A percentile compares a stretch with the other conserved stretches of the same genome.
phyloP scores from a whole-genome alignment of 1,140 invertebrate genomes.

The Halictus rubicundus region DNA sequence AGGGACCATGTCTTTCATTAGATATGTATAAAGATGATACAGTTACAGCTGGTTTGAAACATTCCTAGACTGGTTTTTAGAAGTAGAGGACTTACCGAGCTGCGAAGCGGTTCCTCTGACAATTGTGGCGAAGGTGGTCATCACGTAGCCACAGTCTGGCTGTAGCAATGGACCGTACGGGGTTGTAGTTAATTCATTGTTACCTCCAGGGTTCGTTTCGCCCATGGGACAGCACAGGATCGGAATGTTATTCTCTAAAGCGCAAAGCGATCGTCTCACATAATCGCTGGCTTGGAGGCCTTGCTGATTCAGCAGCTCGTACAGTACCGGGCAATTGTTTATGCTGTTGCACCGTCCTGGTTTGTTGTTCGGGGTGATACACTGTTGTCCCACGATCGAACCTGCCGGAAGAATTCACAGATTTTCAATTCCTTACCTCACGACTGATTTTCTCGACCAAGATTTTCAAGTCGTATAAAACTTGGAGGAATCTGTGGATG shows the following conservation, averaged over 20 bases:
- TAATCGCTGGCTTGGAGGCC: slow-evolving; percentile 69
- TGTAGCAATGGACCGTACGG: slow-evolving; percentile 51
- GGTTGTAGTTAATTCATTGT: no score
- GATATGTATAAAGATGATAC: no score
- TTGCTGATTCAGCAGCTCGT: slow-evolving; percentile 72
- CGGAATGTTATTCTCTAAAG: slow-evolving; percentile 78
- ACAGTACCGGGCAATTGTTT: slow-evolving; percentile 74
- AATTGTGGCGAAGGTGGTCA: slow-evolving; percentile 52
- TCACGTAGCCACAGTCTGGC: slow-evolving; percentile 70
- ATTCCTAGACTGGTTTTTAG: no score
- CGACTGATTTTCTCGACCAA: no score
- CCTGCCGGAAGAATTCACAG: no score
- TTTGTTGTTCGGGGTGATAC: slow-evolving; percentile 23
- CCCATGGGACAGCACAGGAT: slow-evolving; percentile 83
- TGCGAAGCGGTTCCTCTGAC: slow-evolving; percentile 67
- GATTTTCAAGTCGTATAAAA: no score
- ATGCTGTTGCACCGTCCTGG: slow-evolving; percentile 79
- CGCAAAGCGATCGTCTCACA: slow-evolving; percentile 81
- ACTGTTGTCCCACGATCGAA: background rate
- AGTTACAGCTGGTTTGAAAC: no score
- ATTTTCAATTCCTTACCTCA: no score
- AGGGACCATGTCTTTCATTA: no score
- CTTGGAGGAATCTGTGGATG: no score
- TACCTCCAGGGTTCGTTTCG: no score
- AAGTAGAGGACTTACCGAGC: slow-evolving; percentile 53